Evolutionary conservation across 2,113 vertebrate species (phyloP), one percentile per base, ranked within the genome.

Genomic region (Rana temporaria): DNA sequence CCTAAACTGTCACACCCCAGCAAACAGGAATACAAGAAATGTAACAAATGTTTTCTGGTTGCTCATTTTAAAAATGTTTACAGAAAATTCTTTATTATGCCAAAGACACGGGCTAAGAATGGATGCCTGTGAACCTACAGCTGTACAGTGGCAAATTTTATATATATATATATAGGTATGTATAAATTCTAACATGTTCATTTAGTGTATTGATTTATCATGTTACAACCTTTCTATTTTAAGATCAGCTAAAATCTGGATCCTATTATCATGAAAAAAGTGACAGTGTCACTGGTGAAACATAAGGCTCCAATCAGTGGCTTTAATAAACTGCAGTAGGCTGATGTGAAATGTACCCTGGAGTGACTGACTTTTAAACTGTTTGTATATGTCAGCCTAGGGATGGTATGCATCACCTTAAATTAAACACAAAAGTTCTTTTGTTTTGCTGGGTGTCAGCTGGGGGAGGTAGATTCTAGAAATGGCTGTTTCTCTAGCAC

Each of bases 381-480:
- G 9, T 32, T 85, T 85, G 63, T 38, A 62, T 11, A 1, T 7
- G 48, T 68, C 78, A 56, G 64, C 55, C 57, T 2, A 20, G 22
- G 76, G 52, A 62, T 74, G 59, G 52, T 56, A 79, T 56, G 30
- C 79, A 79, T 83, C 73, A 67, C 73, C 65, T 67, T 75, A 64
- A 78, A 69, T 76, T 66, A 71, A 78, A 67, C 26, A 64, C 75
- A 85, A 85, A 63, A 77, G 81, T 66, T 32, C 81, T 83, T 83
- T 83, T 83, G 81, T 83, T 75, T 83, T 83, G 81, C 70, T 76
- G 81, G 52, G 81, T 83, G 81, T 83, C 81, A 76, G 71, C 64
- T 68, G 81, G 81, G 81, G 81, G 81, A 83, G 72, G 80, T 73
- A 67, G 72, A 68, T 68, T 63, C 71, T 83, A 17, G 22, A 38